These are phyloP conservation scores for Nicator chloris DNA, from an alignment of 2,113 vertebrate genomes.

Conservation along the genomic window DNA sequence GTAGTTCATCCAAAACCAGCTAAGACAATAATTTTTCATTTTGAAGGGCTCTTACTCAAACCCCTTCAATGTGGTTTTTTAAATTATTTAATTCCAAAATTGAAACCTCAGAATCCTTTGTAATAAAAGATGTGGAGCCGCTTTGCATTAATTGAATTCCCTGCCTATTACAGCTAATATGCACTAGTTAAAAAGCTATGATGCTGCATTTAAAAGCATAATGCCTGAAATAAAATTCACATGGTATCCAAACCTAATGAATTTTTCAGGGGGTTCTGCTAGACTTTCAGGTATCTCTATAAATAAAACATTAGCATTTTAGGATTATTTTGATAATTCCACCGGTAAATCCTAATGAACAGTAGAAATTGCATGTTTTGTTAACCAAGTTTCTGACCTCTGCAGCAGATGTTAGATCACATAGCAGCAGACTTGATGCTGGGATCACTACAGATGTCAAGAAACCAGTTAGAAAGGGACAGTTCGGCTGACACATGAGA, in stretches of 20 bases:
- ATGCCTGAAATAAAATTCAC: constrained; percentile 2
- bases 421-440: background rate
- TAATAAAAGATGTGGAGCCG: constrained; percentile 12
- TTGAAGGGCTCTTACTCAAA: constrained; percentile 51
- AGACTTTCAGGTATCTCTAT: constrained; percentile 23
- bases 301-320: constrained; percentile 52
- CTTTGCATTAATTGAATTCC: constrained; percentile 20
- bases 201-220: constrained; percentile 16
- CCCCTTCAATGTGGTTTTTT: background rate
- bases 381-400: background rate
- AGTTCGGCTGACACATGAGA: background rate
- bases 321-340: constrained; percentile 47
- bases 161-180: constrained; percentile 34
- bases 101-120: constrained; percentile 29
- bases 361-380: background rate
- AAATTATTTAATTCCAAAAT: constrained; percentile 61
- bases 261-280: constrained; percentile 53
- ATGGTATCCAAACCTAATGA: constrained; percentile 17
- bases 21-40: constrained; percentile 68
- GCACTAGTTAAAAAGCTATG: constrained; percentile 49
- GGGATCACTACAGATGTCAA: background rate
- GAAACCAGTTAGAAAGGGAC: background rate
- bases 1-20: constrained; percentile 50
- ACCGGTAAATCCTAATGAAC: background rate
- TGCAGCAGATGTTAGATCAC: background rate